A percentile compares a stretch with the other conserved stretches of the same genome.
Evolutionary conservation across 2,888 invertebrate genomes (phyloP).

Genomic region (Andrena haemorrhoa): DNA sequence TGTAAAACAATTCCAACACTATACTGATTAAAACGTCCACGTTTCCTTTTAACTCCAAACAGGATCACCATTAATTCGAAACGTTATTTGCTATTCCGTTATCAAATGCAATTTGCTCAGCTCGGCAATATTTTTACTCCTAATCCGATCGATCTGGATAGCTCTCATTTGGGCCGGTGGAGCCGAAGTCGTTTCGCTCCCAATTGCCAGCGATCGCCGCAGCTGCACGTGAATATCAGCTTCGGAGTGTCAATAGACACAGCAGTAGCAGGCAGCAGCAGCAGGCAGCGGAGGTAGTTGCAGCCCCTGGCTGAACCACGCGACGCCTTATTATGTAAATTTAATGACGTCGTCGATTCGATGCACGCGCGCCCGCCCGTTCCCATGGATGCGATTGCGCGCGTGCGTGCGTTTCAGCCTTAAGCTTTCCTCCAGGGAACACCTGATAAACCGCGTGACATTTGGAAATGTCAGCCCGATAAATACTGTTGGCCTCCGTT

Average conservation of each 20-base stretch:
- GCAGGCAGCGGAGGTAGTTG: constrained; percentile 25
- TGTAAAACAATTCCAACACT: too few species aligned
- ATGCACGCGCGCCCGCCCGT: constrained; percentile 57
- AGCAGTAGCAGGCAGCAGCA: constrained; percentile 12
- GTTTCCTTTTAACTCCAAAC: too few species aligned
- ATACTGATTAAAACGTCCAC: too few species aligned
- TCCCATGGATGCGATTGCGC: constrained; percentile 51
- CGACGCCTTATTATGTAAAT: constrained; percentile 82
- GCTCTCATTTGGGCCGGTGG: constrained; percentile 20
- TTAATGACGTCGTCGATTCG: constrained; percentile 75
- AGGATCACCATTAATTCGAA: too few species aligned
- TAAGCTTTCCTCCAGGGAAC: constrained; percentile 58
- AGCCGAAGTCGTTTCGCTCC: constrained; percentile 57
- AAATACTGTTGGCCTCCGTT: constrained; percentile 64
- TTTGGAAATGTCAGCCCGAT: constrained; percentile 79
- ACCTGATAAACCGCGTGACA: constrained; percentile 77
- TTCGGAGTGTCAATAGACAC: constrained; percentile 48
- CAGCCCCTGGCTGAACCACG: constrained; percentile 63
- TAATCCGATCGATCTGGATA: constrained; percentile 6
- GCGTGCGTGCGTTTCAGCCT: constrained; percentile 62
- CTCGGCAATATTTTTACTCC: neutral
- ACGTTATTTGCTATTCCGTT: neutral
- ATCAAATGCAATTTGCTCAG: neutral
- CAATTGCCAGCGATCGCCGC: constrained; percentile 61
- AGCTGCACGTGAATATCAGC: constrained; percentile 62